phyloP scores from a whole-genome alignment of 37 sponge, comb jelly and placozoan genomes.

The Hexactinellida sp. region DNA sequence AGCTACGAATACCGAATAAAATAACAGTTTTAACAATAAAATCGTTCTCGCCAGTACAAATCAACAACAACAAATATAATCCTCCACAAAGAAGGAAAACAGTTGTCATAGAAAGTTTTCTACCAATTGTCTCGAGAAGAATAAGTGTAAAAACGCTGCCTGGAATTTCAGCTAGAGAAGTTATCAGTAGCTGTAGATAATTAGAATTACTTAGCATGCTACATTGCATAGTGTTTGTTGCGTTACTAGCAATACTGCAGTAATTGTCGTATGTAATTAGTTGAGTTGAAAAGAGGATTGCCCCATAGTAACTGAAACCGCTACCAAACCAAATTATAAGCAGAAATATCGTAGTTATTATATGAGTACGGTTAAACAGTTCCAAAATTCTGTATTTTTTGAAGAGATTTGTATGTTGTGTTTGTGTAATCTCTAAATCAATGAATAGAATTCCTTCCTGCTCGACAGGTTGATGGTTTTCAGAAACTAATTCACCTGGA shows the following conservation, averaged over 20 bases:
- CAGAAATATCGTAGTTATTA: background rate
- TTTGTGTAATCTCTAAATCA: no score
- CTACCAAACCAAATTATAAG: constrained; percentile 18
- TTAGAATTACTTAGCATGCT: background rate
- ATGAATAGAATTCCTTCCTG: no score
- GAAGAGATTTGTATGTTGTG: no score
- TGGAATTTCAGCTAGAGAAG: background rate
- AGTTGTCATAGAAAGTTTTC: background rate
- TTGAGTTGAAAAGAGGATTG: constrained; percentile 36
- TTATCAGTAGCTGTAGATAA: background rate
- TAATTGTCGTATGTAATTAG: constrained; percentile 39
- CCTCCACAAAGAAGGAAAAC: background rate
- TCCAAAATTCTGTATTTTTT: no score
- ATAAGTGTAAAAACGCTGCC: background rate
- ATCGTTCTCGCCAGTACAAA: background rate
- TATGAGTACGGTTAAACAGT: background rate
- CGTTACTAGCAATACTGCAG: constrained; percentile 23
- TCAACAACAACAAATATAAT: background rate
- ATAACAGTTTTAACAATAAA: background rate
- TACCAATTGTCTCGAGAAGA: background rate
- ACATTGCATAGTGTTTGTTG: background rate
- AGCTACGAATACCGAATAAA: background rate
- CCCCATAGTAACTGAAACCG: constrained; percentile 45
- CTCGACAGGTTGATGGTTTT: no score
- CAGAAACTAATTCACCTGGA: background rate